Evolutionary conservation across 2,113 vertebrate genomes (phyloP).

Genomic region (Benitochromis conjunctus): DNA sequence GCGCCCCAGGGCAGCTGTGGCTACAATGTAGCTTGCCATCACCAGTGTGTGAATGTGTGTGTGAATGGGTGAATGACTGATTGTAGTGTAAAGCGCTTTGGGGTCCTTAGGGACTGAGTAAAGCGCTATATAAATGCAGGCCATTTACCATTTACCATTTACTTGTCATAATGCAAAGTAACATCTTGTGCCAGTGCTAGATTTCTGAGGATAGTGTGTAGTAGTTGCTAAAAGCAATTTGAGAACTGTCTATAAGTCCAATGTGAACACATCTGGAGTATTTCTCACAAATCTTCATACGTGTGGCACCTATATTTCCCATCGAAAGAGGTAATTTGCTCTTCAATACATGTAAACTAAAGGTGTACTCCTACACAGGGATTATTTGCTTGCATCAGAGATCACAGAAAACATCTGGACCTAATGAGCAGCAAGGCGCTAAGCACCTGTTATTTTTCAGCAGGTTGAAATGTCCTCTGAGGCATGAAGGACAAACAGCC

Average conservation of each 20-base stretch:
- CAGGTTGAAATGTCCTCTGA: conserved; percentile 58
- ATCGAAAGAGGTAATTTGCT: neutral
- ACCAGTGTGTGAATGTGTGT: too few relatives aligned
- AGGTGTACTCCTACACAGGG: neutral
- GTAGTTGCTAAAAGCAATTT: neutral
- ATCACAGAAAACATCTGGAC: conserved; percentile 62
- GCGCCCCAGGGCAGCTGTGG: too few relatives aligned
- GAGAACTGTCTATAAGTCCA: neutral
- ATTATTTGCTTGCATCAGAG: conserved; percentile 40
- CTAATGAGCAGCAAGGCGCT: conserved; percentile 48
- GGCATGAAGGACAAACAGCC: conserved; percentile 65
- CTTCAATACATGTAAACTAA: neutral
- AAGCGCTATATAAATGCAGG: too few relatives aligned
- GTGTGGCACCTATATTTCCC: neutral
- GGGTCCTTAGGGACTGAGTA: too few relatives aligned
- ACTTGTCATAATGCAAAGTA: neutral
- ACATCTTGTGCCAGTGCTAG: neutral
- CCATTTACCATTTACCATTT: too few relatives aligned
- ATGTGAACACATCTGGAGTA: neutral
- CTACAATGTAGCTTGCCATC: too few relatives aligned
- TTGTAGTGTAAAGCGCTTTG: too few relatives aligned
- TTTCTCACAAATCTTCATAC: neutral
- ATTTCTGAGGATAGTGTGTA: neutral
- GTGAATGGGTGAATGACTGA: too few relatives aligned
- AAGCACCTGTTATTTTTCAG: conserved; percentile 64